These are phyloP conservation scores for Scaptomyza graminum DNA, from an alignment of 1,140 invertebrate species.

Conservation along the genomic window DNA sequence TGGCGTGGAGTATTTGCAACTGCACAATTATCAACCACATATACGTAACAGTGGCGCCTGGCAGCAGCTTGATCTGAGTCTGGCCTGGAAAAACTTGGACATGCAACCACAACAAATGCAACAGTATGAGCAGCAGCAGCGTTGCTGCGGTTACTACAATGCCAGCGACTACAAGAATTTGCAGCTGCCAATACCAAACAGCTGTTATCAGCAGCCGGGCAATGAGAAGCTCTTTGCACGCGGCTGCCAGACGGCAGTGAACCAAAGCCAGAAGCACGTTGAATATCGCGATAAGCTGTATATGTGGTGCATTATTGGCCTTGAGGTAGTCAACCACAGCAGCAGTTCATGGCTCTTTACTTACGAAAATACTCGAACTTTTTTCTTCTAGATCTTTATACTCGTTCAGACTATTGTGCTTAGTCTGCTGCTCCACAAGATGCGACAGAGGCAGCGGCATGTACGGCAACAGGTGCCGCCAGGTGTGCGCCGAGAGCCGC, in stretches of 20 bases:
- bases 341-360: constrained; percentile 21
- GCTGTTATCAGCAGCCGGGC: constrained; percentile 65
- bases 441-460: constrained; percentile 48
- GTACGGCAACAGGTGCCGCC: constrained; percentile 58
- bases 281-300: constrained; percentile 68
- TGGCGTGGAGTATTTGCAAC: constrained; percentile 68
- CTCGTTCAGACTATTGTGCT: constrained; percentile 58
- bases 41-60: constrained; percentile 40
- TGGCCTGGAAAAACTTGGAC: constrained; percentile 62
- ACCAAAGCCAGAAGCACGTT: constrained; percentile 43
- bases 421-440: constrained; percentile 58
- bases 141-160: constrained; percentile 67
- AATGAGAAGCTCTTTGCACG: constrained; percentile 48
- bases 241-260: constrained; percentile 58
- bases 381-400: constrained; percentile 54
- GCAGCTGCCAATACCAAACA: constrained; percentile 61
- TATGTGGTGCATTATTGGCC: constrained; percentile 73
- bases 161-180: constrained; percentile 63
- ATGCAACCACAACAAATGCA: constrained; percentile 60
- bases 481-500: constrained; percentile 64
- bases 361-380: not conserved
- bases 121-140: constrained; percentile 46
- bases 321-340: constrained; percentile 60
- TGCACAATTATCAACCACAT: constrained; percentile 66
- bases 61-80: constrained; percentile 64